These are phyloP conservation scores for Cerastis leucographa DNA, from an alignment of 2,888 invertebrate genomes.

Conservation along the genomic window DNA sequence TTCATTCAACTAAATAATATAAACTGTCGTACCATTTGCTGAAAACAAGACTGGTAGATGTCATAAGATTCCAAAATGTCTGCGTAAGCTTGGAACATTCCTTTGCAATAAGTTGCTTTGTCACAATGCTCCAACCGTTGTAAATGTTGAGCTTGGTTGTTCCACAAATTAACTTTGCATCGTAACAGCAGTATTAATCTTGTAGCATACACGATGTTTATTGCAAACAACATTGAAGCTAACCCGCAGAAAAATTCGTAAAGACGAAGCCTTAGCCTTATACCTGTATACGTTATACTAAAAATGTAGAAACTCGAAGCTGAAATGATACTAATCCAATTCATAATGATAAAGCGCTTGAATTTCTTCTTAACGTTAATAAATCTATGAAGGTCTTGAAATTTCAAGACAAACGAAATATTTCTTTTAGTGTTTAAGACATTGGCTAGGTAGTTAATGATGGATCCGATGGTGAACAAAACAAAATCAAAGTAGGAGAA, in stretches of 20 bases:
- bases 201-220: conserved; percentile 28
- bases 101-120: conserved; percentile 15
- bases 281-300: neutral
- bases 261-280: conserved; percentile 4
- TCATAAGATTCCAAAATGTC: conserved; percentile 34
- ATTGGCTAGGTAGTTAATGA: conserved; percentile 22
- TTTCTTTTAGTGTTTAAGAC: conserved; percentile 23
- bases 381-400: conserved; percentile 35
- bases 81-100: conserved; percentile 28
- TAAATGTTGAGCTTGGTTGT: neutral
- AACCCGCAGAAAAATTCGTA: conserved; percentile 20
- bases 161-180: conserved; percentile 32
- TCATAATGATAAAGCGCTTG: conserved; percentile 18
- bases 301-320: neutral
- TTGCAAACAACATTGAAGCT: conserved; percentile 3
- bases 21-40: conserved; percentile 28
- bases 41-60: conserved; percentile 26
- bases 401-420: conserved; percentile 32
- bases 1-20: neutral
- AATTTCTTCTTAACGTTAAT: conserved; percentile 10
- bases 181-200: conserved; percentile 19
- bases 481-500: conserved; percentile 30
- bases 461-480: conserved; percentile 14
- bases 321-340: conserved; percentile 33
- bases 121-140: neutral